Percentiles rank a stretch among this genome's conserved stretches.
Conservation (phyloP, 2,888 invertebrate genomes). For the Amitus sp. region DNA sequence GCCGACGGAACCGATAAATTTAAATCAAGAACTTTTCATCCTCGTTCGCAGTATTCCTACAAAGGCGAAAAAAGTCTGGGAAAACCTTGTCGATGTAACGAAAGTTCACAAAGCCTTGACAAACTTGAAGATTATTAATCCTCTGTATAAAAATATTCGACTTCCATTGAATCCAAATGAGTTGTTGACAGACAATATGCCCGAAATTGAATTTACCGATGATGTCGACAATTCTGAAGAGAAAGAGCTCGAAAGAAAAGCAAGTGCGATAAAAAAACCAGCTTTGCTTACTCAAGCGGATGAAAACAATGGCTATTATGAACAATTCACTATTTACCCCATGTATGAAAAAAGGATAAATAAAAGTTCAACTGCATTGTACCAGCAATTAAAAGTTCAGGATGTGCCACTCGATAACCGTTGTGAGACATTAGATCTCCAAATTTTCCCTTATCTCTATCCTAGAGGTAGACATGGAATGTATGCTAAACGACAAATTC, state of each 20-base stretch:
- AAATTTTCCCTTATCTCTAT: conserved; percentile 44
- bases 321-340: conserved; percentile 23
- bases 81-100: conserved; percentile 47
- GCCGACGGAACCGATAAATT: conserved; percentile 45
- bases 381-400: conserved; percentile 42
- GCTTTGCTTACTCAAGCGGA: conserved; percentile 18
- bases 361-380: conserved; percentile 34
- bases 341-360: conserved; percentile 34
- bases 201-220: conserved; percentile 17
- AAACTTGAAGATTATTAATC: conserved; percentile 49
- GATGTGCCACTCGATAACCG: no score
- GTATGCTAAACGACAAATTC: no score
- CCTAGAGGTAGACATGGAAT: conserved; percentile 36
- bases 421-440: conserved; percentile 37
- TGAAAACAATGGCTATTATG: conserved; percentile 9
- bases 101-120: conserved; percentile 47
- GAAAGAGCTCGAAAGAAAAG: not conserved
- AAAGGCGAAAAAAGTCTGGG: conserved; percentile 48
- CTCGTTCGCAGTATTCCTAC: conserved; percentile 50
- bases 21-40: conserved; percentile 51
- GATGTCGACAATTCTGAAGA: no score
- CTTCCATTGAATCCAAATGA: conserved; percentile 28
- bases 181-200: not conserved
- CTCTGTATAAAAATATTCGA: conserved; percentile 44
- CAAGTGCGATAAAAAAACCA: not conserved